Base-by-base conservation (phyloP, 35 echinoderm and acorn worm genomes). In the Ptychodera flava region DNA sequence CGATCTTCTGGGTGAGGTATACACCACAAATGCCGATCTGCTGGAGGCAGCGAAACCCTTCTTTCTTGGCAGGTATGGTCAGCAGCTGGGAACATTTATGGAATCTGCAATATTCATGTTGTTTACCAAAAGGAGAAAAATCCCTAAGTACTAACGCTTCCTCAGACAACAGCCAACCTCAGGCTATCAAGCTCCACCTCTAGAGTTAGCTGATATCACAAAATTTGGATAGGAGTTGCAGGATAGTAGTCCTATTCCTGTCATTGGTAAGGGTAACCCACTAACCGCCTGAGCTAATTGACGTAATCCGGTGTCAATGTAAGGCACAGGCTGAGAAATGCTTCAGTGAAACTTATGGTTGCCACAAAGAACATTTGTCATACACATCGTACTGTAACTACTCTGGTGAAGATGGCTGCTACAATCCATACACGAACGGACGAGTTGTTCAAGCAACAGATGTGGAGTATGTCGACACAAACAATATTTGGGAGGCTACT, bases 131-230 rank as follows among this genome's bases (percentile, higher is more conserved):
- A 86, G 77, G 38, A 33, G 29, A 32, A 37, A 29, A 86, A 86
- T 76, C 30, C 85, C 0, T 37, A 86, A 86, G 85, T 78, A 29
- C 64, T 86, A 76, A 76, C 52, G 33, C 38, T 86, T 6, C 52
- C 52, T 2, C 85, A 37, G 78, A 86, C 85, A 86, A 32, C 34
- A 22, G 16, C 85, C 33, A 86, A 86, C 31, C 85, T 86, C 85
- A 32, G 38, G 78, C 28, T 1, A 77, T 76, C 34, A 86, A 29
- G 85, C 34, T 1, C 35, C 85, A 77, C 85, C 85, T 76, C 33
- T 15, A 35, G 33, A 76, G n/a, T n/a, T n/a, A n/a, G n/a, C n/a
- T n/a, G n/a, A n/a, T n/a, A n/a, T n/a, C n/a, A n/a, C n/a, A n/a
- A 86, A 31, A 0, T 86, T 86, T 45, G 85, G 85, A 6, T 86